Conservation (phyloP, 2,113 vertebrate species). For the Ptychochromis oligacanthus region DNA sequence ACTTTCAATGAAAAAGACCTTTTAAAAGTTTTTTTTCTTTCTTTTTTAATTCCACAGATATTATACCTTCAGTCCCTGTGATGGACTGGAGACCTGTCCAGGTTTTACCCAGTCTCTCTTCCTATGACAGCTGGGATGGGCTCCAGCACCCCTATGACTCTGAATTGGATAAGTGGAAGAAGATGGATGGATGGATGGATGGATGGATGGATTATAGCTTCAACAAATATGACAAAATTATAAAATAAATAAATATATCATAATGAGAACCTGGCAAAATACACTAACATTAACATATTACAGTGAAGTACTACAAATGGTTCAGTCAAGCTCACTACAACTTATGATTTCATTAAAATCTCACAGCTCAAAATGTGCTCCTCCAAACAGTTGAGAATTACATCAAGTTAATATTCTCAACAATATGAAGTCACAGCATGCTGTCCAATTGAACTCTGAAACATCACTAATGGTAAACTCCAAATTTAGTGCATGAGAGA, state of each 20-base stretch:
- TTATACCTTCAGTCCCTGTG: neutral
- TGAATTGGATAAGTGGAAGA: neutral
- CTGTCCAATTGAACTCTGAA: conserved; percentile 12
- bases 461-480: conserved; percentile 16
- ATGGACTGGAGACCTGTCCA: neutral
- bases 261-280: neutral
- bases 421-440: neutral
- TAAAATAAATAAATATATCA: neutral
- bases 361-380: neutral
- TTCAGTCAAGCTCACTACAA: neutral
- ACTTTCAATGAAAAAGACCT: neutral
- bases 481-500: conserved; percentile 16
- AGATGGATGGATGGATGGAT: neutral
- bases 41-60: neutral
- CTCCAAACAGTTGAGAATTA: neutral
- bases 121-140: neutral
- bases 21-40: neutral
- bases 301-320: neutral
- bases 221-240: neutral
- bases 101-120: neutral
- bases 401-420: neutral
- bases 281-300: neutral
- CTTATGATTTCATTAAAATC: neutral
- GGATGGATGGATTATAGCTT: neutral
- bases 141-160: neutral